phyloP scores from a whole-genome alignment of 2,113 vertebrate genomes.

The Numenius arquata region DNA sequence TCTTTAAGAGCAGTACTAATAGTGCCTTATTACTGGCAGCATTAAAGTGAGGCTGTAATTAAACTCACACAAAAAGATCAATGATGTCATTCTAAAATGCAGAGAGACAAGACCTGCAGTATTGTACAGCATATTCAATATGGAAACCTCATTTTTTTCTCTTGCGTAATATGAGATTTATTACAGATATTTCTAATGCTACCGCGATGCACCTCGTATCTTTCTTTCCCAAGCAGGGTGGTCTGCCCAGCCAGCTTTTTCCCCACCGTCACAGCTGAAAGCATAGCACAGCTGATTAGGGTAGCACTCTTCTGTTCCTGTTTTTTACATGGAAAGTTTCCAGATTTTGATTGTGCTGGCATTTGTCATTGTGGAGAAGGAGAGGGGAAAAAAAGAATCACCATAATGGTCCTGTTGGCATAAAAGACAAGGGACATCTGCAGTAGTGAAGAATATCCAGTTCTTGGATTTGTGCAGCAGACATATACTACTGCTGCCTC shows the following conservation, averaged over 20 bases:
- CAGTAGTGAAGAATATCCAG: not conserved
- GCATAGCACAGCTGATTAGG: not conserved
- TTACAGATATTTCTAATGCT: not conserved
- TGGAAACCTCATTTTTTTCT: not conserved
- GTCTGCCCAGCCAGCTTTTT: not conserved
- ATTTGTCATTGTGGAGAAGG: not conserved
- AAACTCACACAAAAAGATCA: not conserved
- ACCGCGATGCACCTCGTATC: not conserved
- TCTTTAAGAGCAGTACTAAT: conserved; percentile 25
- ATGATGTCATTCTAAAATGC: not conserved
- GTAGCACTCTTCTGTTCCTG: not conserved
- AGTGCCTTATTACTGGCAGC: conserved; percentile 6
- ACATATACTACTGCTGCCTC: not conserved
- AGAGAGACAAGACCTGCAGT: not conserved
- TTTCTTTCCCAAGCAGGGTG: not conserved
- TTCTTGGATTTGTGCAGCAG: not conserved
- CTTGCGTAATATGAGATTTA: not conserved
- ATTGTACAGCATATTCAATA: not conserved
- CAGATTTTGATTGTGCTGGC: not conserved
- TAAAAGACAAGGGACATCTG: conserved; percentile 3
- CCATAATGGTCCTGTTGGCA: not conserved
- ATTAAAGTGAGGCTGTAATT: conserved; percentile 17
- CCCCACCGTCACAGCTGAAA: not conserved
- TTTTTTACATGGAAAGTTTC: conserved; percentile 7
- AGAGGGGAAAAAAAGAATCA: not conserved